A percentile compares a stretch with the other conserved stretches of the same genome.
Conservation (phyloP, 2,113 vertebrate species). For the Zosterops borbonicus region DNA sequence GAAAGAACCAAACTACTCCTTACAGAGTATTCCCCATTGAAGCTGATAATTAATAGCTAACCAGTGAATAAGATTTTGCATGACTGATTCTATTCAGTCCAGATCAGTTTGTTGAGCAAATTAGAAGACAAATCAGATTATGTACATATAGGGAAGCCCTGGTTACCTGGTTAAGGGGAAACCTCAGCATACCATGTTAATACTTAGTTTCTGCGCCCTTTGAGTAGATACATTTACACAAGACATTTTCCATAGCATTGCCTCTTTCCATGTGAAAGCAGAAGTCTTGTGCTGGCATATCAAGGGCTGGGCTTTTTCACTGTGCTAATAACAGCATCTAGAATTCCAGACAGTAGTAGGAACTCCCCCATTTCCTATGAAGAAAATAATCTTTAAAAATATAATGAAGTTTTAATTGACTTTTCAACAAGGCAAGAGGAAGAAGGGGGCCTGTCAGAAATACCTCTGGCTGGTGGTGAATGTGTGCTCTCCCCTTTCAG, state of each 20-base stretch:
- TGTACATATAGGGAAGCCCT: not conserved
- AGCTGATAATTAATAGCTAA: not conserved
- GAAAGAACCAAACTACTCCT: not conserved
- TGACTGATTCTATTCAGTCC: not conserved
- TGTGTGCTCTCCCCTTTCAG: conserved; percentile 5
- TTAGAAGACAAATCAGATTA: not conserved
- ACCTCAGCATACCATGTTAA: not conserved
- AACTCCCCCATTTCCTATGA: not conserved
- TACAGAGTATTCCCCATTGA: not conserved
- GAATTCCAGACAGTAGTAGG: not conserved
- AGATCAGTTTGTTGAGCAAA: not conserved
- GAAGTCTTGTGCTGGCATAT: not conserved
- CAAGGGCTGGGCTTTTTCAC: not conserved
- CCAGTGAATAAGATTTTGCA: not conserved
- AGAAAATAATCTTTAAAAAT: not conserved
- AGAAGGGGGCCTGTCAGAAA: not conserved
- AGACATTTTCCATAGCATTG: not conserved
- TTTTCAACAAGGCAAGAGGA: not conserved
- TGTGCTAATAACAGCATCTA: not conserved
- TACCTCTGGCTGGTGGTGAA: not conserved
- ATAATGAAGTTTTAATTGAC: not conserved
- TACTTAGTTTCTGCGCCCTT: not conserved
- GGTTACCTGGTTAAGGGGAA: not conserved
- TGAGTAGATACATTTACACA: not conserved
- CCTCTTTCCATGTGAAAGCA: not conserved